These are phyloP conservation scores for Natrix natrix DNA, from an alignment of 2,797 vertebrate genomes.

Conservation along the genomic window DNA sequence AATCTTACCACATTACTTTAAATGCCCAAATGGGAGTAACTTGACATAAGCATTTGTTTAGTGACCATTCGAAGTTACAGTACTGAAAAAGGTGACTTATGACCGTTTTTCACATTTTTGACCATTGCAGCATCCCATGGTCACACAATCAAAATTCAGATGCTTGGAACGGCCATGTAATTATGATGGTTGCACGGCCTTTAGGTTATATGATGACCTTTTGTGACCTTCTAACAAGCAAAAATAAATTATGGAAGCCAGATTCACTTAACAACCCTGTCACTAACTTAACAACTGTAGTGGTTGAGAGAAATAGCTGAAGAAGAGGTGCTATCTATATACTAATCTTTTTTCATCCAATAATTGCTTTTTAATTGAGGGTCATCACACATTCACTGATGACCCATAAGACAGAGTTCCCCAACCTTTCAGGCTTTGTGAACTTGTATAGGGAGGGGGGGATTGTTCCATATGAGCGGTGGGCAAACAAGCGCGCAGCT, in stretches of 20 bases:
- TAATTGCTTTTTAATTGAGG: not conserved
- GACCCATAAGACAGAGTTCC: not conserved
- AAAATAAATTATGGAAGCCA: not conserved
- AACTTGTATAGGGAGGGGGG: not conserved
- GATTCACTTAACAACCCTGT: not conserved
- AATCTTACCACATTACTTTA: not conserved
- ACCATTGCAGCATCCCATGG: not conserved
- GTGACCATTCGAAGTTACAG: not conserved
- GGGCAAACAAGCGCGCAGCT: fast-evolving
- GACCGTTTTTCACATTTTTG: not conserved
- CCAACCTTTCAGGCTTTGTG: not conserved
- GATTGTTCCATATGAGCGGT: not conserved
- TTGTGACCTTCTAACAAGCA: not conserved
- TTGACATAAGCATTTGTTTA: not conserved
- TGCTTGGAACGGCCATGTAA: not conserved
- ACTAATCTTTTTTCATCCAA: not conserved
- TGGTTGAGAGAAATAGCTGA: not conserved
- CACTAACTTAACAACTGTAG: not conserved
- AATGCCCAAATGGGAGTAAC: not conserved
- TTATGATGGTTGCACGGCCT: not conserved
- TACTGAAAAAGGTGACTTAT: not conserved
- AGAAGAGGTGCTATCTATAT: not conserved
- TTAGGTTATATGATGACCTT: not conserved
- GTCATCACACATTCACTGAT: not conserved
- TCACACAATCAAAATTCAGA: not conserved